A percentile compares a stretch with the other conserved stretches of the same genome.
Conservation (phyloP, 2,113 vertebrate genomes). For the Chelonoidis abingdonii region DNA sequence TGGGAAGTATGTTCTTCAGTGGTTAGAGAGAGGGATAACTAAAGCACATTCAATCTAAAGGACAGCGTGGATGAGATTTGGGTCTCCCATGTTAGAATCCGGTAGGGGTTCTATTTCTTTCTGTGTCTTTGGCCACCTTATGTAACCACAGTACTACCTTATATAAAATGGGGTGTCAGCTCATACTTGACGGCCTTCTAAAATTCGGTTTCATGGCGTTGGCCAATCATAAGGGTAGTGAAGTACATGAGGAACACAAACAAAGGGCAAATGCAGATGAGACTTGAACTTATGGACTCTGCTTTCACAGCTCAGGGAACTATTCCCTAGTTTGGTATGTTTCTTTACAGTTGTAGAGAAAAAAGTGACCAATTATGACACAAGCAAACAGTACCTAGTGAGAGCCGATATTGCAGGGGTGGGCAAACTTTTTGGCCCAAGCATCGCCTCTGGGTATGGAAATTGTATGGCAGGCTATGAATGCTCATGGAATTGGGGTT, state of each 20-base stretch:
- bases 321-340: background rate
- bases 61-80: background rate
- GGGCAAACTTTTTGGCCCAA: too few relatives aligned
- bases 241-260: background rate
- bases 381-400: background rate
- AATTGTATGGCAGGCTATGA: too few relatives aligned
- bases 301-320: background rate
- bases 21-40: background rate
- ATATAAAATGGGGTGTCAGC: background rate
- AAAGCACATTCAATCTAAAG: background rate
- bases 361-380: background rate
- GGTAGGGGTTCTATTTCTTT: background rate
- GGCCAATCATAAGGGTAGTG: background rate
- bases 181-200: background rate
- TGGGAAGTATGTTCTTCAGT: too few relatives aligned
- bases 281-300: background rate
- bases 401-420: background rate
- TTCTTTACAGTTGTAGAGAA: background rate
- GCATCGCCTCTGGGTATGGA: too few relatives aligned
- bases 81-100: background rate
- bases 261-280: background rate
- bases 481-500: too few relatives aligned
- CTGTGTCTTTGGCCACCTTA: background rate
- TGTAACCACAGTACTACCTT: background rate
- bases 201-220: background rate